A percentile compares a stretch with the other conserved stretches of the same genome.
These are phyloP conservation scores for Paguma larvata DNA, from an alignment of 2,797 vertebrate species.

Conservation along the genomic window DNA sequence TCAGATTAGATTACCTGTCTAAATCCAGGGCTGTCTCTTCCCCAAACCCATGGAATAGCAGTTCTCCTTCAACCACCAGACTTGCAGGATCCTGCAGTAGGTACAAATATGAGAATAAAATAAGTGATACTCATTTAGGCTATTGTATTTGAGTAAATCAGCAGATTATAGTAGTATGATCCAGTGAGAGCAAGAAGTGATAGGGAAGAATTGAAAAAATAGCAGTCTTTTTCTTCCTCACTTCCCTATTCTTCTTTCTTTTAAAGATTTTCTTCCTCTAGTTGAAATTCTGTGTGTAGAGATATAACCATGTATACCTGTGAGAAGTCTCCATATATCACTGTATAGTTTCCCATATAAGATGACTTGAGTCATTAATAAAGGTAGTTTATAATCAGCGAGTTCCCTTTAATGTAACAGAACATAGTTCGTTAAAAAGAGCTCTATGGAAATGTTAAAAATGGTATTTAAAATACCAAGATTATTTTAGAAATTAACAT, in stretches of 20 bases:
- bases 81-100: background rate
- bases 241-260: background rate
- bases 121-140: background rate
- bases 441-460: conserved; percentile 20
- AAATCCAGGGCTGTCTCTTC: background rate
- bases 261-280: background rate
- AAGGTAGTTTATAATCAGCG: background rate
- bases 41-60: background rate
- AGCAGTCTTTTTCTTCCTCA: background rate
- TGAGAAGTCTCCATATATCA: background rate
- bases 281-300: background rate
- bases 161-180: background rate
- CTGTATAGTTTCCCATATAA: background rate
- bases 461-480: background rate
- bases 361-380: background rate
- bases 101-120: background rate
- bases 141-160: conserved; percentile 5
- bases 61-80: background rate
- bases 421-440: background rate
- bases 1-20: background rate
- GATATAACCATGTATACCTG: background rate
- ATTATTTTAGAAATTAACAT: conserved; percentile 37
- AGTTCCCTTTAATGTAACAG: background rate
- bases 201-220: background rate
- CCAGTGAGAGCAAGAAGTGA: background rate